Percentiles rank a stretch among this genome's conserved stretches.
phyloP scores from a whole-genome alignment of 2,888 invertebrate genomes.

The Acanthosoma haemorrhoidale region DNA sequence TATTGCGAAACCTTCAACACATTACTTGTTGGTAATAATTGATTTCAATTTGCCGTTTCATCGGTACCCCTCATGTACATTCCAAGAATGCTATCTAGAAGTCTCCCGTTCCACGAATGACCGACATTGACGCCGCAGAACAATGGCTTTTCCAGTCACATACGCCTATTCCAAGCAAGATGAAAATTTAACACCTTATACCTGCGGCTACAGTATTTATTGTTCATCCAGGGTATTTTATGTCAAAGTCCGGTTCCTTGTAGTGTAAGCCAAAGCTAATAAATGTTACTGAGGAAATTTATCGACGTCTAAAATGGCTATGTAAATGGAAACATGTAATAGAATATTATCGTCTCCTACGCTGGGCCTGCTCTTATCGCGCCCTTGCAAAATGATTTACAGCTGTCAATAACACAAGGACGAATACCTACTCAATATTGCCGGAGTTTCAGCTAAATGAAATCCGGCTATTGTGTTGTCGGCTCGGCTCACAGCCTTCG shows the following conservation, averaged over 20 bases:
- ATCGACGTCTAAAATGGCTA: not conserved
- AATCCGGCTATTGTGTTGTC: not conserved
- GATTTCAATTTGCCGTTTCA: too few relatives aligned
- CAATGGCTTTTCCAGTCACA: not conserved
- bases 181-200: too few relatives aligned
- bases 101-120: too few relatives aligned
- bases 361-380: not conserved
- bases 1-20: too few relatives aligned
- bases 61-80: too few relatives aligned
- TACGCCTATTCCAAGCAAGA: too few relatives aligned
- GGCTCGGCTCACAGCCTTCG: not conserved
- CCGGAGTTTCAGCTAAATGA: not conserved
- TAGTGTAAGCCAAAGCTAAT: not conserved
- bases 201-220: too few relatives aligned
- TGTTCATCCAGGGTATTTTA: not conserved
- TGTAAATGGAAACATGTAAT: not conserved
- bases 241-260: not conserved
- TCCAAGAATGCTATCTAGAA: too few relatives aligned
- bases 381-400: not conserved
- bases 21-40: too few relatives aligned
- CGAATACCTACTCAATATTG: not conserved
- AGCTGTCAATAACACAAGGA: not conserved
- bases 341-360: not conserved
- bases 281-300: not conserved
- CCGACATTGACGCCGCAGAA: too few relatives aligned